phyloP scores from a whole-genome alignment of 2,113 vertebrate species.

The Alouatta palliata region DNA sequence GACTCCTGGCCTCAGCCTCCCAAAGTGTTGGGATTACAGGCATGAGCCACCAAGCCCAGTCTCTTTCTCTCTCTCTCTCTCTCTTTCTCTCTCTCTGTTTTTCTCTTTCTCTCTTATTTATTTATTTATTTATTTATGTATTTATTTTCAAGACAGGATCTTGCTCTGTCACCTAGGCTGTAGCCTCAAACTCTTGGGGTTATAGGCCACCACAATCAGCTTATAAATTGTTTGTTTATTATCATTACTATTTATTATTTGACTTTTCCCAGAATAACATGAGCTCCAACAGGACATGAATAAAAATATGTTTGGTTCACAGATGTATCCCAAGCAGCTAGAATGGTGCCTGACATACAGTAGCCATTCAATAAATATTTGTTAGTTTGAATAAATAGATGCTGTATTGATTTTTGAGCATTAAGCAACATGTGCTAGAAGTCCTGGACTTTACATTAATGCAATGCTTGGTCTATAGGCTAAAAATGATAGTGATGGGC shows the following conservation, averaged over 20 bases:
- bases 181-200: too few relatives aligned
- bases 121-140: too few relatives aligned
- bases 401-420: background rate
- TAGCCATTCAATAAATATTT: background rate
- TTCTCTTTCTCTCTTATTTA: too few relatives aligned
- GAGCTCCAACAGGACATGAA: background rate
- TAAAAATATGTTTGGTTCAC: background rate
- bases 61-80: too few relatives aligned
- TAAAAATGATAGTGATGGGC: background rate
- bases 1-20: background rate
- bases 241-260: background rate
- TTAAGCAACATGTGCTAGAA: background rate
- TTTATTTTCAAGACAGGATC: too few relatives aligned
- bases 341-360: background rate
- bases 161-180: too few relatives aligned
- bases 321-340: background rate
- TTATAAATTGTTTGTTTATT: background rate
- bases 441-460: background rate
- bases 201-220: too few relatives aligned
- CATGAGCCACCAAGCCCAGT: background rate
- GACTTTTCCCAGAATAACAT: background rate
- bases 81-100: too few relatives aligned
- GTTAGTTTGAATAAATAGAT: background rate
- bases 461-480: background rate
- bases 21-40: background rate